phyloP scores from a whole-genome alignment of 1,140 invertebrate genomes.

The Coptotermes formosanus region DNA sequence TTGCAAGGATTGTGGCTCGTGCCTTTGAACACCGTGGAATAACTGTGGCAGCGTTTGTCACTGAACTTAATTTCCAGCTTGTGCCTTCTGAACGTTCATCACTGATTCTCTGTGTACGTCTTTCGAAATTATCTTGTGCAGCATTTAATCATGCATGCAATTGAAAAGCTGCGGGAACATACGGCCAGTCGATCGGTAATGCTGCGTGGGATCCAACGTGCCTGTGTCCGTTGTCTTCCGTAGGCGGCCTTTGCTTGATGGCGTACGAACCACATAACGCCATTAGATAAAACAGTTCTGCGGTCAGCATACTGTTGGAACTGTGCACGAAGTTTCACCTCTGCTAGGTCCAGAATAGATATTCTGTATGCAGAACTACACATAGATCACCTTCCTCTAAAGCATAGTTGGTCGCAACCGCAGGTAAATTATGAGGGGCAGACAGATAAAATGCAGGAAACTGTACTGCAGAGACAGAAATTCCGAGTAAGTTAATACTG shows the following conservation, averaged over 20 bases:
- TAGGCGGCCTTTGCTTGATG: neutral
- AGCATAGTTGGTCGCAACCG: neutral
- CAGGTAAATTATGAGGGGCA: neutral
- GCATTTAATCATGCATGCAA: neutral
- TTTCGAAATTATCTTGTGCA: neutral
- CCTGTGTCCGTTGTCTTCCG: neutral
- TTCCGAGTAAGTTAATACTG: neutral
- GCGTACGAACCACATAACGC: neutral
- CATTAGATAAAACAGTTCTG: conserved; percentile 16
- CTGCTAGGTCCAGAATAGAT: neutral
- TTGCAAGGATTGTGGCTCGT: neutral
- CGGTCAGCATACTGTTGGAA: neutral
- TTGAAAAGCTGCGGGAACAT: neutral
- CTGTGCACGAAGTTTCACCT: neutral
- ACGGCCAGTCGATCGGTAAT: neutral
- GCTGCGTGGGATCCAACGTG: neutral
- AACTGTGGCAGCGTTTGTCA: neutral
- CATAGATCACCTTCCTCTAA: neutral
- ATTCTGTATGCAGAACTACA: neutral
- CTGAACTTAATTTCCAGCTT: neutral
- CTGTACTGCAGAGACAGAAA: neutral
- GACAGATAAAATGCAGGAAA: neutral
- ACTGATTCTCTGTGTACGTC: neutral
- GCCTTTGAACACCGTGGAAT: neutral
- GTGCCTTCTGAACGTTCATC: neutral